Evolutionary conservation across 37 sponge, comb jelly and placozoan genomes (phyloP), one percentile per base, ranked within the genome.

Genomic region (Geodia barretti): DNA sequence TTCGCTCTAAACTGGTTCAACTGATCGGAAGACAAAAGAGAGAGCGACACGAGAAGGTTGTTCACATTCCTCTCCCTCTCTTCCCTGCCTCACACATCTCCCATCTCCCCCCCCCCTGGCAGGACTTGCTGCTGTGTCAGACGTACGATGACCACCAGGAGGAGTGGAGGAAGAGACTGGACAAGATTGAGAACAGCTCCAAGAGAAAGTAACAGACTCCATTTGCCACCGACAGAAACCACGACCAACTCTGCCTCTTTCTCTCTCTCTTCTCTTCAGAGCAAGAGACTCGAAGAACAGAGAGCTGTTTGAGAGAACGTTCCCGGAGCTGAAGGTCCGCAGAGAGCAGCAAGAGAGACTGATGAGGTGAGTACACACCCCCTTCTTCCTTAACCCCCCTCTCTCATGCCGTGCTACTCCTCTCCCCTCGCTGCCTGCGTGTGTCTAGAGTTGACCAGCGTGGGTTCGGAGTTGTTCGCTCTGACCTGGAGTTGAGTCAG

Each of bases 221-320:
- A 17, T 14, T 47, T 14, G 14, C 54, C 14, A 47, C 14, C 54
- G 7, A 7, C 7, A 17, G 54, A 17, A 14, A 14, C 54, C 54
- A 17, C 54, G 20, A 32, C 32, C 30, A 30, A 3, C 34, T 32
- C 32, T 68, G 64, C 64, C 64, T 28, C 26, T 58, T 19, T 58
- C 30, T 29, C 23, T 17, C 2, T 23, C 7, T 47, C 11, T 59
- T 5, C 20, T 41, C 4, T 37, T 11, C 80, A 90, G 90, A 36
- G 28, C 76, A 19, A 64, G 75, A 7, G 93, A 93, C 42, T 54
- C 41, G 21, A 93, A 83, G 65, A 89, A 80, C 62, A 85, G 77
- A 35, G 93, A 93, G 68, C 68, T 93, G 72, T 93, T 88, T 88
- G 93, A 93, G 76, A 85, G 81, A 73, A 30, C 68, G 14, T 93